Percentiles rank a stretch among this genome's conserved stretches.
Evolutionary conservation across 2,797 vertebrate species (phyloP).

Genomic region (Mareca strepera): DNA sequence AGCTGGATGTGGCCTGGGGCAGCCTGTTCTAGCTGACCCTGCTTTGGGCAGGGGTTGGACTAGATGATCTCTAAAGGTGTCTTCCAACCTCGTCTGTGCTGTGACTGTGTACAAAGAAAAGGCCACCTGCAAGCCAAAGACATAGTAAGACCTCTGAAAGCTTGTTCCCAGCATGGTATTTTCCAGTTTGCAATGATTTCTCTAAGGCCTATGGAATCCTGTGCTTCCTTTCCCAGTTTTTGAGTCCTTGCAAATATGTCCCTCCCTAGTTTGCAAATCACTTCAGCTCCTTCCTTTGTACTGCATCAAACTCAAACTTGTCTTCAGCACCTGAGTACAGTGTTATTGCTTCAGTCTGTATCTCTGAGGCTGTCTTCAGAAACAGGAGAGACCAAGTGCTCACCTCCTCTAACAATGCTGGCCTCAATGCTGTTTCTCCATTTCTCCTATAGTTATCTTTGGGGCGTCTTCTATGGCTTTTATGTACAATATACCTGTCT

Average conservation of each 20-base stretch:
- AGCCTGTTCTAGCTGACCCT: background rate
- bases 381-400: background rate
- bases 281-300: background rate
- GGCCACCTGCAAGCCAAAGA: background rate
- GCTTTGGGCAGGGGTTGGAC: background rate
- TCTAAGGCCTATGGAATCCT: background rate
- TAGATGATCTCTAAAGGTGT: fast-evolving
- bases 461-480: background rate
- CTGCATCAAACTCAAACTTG: background rate
- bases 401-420: background rate
- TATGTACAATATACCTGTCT: background rate
- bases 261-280: background rate
- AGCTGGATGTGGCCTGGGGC: background rate
- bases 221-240: background rate
- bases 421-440: background rate
- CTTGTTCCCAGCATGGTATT: background rate
- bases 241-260: background rate
- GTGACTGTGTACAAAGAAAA: background rate
- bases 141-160: background rate
- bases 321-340: background rate
- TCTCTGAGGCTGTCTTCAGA: background rate
- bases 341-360: background rate
- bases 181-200: background rate
- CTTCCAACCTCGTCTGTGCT: background rate
- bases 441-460: background rate